A percentile compares a stretch with the other conserved stretches of the same genome.
These are phyloP conservation scores for Cricetomys ansorgei DNA, from an alignment of 2,113 vertebrate genomes.

Conservation along the genomic window DNA sequence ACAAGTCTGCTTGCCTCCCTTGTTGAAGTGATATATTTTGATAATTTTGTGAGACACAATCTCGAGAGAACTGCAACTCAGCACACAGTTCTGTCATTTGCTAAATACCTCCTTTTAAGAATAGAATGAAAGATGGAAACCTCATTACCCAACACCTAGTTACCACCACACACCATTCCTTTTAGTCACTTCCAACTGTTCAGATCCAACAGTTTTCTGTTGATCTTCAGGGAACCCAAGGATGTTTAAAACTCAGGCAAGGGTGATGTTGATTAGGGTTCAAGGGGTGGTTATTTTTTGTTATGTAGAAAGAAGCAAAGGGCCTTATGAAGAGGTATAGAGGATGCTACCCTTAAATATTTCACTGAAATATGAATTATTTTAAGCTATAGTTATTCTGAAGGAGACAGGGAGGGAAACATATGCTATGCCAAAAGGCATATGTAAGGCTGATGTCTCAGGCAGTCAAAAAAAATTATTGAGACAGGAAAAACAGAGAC, in stretches of 20 bases:
- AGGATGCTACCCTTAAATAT: neutral
- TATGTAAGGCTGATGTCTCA: neutral
- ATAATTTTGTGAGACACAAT: neutral
- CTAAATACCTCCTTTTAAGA: neutral
- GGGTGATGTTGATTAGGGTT: neutral
- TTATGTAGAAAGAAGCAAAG: neutral
- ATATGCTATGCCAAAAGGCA: neutral
- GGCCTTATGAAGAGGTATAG: neutral
- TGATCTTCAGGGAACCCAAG: neutral
- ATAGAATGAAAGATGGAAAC: neutral
- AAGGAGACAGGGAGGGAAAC: neutral
- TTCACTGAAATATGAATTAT: neutral
- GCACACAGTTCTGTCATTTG: neutral
- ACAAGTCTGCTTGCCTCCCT: neutral
- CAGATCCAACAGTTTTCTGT: neutral
- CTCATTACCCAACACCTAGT: too few species aligned
- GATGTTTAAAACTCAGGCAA: neutral
- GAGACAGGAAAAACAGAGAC: neutral
- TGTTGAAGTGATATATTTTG: neutral
- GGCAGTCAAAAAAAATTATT: neutral
- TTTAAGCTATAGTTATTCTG: neutral
- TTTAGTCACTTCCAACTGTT: neutral
- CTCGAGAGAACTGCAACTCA: neutral
- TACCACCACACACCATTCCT: neutral
- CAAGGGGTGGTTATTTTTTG: neutral